phyloP scores from a whole-genome alignment of 2,113 vertebrate genomes.

The Platichthys flesus region DNA sequence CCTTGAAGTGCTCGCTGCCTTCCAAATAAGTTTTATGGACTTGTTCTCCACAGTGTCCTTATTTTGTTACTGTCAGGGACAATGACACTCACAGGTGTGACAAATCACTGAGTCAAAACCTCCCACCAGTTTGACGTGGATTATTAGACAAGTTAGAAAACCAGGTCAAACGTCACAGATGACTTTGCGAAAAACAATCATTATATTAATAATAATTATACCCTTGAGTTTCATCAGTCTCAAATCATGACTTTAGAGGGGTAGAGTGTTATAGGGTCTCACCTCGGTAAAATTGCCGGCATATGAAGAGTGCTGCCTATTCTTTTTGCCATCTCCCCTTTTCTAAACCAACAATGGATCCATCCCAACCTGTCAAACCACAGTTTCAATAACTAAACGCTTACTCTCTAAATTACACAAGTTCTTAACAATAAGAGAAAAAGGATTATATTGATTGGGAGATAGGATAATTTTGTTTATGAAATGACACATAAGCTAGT shows the following conservation, averaged over 20 bases:
- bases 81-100: constrained; percentile 9
- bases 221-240: neutral
- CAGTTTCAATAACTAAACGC: neutral
- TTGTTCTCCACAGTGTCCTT: neutral
- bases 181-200: no score
- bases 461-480: no score
- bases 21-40: constrained; percentile 38
- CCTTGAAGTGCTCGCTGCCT: constrained; percentile 23
- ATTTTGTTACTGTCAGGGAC: constrained; percentile 14
- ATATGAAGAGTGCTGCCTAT: no score
- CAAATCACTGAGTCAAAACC: constrained; percentile 12
- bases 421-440: neutral
- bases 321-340: no score
- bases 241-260: neutral
- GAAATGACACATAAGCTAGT: neutral
- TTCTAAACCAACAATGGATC: no score
- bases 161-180: no score
- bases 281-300: no score
- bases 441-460: no score
- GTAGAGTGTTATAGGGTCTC: neutral
- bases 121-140: neutral
- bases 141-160: neutral
- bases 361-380: neutral
- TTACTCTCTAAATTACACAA: neutral
- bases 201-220: no score